These are phyloP conservation scores for Myotis myotis DNA, from an alignment of 2,797 vertebrate genomes.

Conservation along the genomic window DNA sequence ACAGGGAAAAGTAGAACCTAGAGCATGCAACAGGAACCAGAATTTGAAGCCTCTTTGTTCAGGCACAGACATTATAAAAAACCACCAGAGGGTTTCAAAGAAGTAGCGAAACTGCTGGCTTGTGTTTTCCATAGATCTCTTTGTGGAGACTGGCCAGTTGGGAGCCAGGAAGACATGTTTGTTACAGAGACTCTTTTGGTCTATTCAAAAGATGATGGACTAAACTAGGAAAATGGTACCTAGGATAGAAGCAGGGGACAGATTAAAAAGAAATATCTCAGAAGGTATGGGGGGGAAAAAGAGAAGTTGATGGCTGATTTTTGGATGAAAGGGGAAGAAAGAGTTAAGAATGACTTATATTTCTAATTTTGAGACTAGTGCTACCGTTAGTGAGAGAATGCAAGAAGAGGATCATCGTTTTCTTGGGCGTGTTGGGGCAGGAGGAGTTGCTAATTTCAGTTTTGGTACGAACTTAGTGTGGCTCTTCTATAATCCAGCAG, in stretches of 20 bases:
- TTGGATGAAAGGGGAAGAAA: background rate
- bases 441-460: background rate
- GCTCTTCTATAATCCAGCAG: background rate
- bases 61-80: background rate
- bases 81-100: background rate
- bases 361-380: background rate
- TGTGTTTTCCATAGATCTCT: background rate
- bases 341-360: background rate
- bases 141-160: background rate
- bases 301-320: background rate
- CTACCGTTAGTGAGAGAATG: background rate
- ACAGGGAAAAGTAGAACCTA: background rate
- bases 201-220: background rate
- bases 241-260: background rate
- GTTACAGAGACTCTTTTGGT: background rate
- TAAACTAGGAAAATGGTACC: background rate
- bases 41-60: background rate
- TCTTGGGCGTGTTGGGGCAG: background rate
- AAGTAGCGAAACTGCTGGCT: background rate
- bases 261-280: background rate
- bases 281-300: background rate
- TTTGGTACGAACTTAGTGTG: background rate
- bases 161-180: background rate
- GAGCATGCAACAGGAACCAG: background rate
- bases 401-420: background rate